Percentiles rank a stretch among this genome's conserved stretches.
phyloP scores from a whole-genome alignment of 2,888 invertebrate species.

The Tipula unca region DNA sequence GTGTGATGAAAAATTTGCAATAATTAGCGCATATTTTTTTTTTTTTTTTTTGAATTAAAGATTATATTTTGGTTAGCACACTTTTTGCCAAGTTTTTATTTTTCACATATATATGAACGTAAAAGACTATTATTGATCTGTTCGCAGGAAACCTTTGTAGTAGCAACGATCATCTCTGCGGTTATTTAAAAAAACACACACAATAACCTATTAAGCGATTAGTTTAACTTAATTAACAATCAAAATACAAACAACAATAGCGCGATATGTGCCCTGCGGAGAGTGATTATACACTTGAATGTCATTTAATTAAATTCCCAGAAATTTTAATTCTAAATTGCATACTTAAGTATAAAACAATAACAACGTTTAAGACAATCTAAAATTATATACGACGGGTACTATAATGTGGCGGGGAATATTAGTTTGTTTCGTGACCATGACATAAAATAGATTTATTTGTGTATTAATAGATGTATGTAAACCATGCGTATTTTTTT shows the following conservation, averaged over 20 bases:
- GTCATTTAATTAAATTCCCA: neutral
- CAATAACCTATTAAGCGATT: neutral
- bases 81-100: neutral
- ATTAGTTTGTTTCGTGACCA: neutral
- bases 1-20: neutral
- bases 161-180: neutral
- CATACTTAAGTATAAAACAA: neutral
- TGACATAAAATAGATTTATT: neutral
- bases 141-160: neutral
- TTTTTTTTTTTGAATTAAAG: neutral
- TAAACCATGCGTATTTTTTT: neutral
- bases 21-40: neutral
- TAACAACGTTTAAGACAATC: neutral
- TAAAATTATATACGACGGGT: neutral
- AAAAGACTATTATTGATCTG: neutral
- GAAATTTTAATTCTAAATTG: neutral
- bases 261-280: neutral
- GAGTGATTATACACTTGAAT: neutral
- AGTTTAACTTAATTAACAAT: neutral
- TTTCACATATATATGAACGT: neutral
- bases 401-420: neutral
- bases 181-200: neutral
- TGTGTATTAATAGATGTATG: neutral
- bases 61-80: neutral
- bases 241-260: neutral